A percentile compares a stretch with the other conserved stretches of the same genome.
Conservation (phyloP, 2,797 vertebrate genomes). For the Rhinophrynus dorsalis region DNA sequence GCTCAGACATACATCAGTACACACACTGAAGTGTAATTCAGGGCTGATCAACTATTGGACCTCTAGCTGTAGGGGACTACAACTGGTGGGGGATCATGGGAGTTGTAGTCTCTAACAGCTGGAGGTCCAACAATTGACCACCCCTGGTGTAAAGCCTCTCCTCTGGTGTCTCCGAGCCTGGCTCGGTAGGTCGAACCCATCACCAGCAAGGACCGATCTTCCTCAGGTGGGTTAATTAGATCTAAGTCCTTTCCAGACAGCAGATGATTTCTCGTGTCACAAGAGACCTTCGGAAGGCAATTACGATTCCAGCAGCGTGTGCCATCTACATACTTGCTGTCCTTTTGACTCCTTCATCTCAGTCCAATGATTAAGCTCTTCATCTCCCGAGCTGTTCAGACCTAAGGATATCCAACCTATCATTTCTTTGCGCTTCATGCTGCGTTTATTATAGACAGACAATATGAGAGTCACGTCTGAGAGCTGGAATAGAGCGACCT, state of each 20-base stretch:
- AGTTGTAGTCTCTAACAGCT: too few relatives aligned
- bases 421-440: constrained; percentile 98
- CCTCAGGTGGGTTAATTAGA: constrained; percentile 39
- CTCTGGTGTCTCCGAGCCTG: constrained; percentile 47
- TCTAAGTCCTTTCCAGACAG: constrained; percentile 24
- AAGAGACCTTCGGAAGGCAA: background rate
- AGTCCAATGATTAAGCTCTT: constrained; percentile 94
- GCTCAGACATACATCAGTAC: constrained; percentile 11
- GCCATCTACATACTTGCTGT: constrained; percentile 95
- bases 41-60: too few relatives aligned
- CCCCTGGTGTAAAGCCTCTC: constrained; percentile 42
- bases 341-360: constrained; percentile 97
- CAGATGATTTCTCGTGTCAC: constrained; percentile 38
- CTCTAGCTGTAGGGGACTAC: too few relatives aligned
- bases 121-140: too few relatives aligned
- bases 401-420: constrained; percentile 97
- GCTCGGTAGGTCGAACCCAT: constrained; percentile 53
- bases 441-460: constrained; percentile 96
- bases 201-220: constrained; percentile 52
- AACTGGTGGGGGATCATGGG: too few relatives aligned
- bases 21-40: constrained; percentile 14
- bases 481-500: constrained; percentile 95
- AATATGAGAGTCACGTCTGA: constrained; percentile 97
- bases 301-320: constrained; percentile 91
- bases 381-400: constrained; percentile 96